Percentiles rank a stretch among this genome's conserved stretches.
Conservation (phyloP, 2,888 invertebrate genomes). For the Masnerella sp. region DNA sequence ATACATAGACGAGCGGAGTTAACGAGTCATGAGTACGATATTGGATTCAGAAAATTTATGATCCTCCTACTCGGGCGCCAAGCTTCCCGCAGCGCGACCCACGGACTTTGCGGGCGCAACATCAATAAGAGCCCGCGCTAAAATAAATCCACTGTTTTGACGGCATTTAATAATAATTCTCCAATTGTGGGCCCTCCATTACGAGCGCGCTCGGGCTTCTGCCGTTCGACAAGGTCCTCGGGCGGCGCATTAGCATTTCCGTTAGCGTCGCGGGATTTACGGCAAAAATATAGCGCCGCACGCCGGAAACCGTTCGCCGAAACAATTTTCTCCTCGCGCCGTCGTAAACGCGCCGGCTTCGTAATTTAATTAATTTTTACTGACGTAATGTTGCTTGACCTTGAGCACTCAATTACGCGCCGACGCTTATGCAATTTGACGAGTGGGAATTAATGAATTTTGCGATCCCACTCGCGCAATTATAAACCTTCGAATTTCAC, state of each 20-base stretch:
- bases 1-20: conserved; percentile 65
- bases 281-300: conserved; percentile 64
- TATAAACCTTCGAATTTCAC: too few relatives aligned
- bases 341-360: conserved; percentile 36
- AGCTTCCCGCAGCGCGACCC: conserved; percentile 68
- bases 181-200: conserved; percentile 66
- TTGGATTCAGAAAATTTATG: conserved; percentile 73
- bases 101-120: conserved; percentile 67
- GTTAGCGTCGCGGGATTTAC: conserved; percentile 61
- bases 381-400: conserved; percentile 33
- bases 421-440: conserved; percentile 10
- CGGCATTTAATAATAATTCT: conserved; percentile 74
- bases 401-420: conserved; percentile 40
- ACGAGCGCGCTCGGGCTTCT: conserved; percentile 63
- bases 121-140: conserved; percentile 72
- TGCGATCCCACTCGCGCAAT: too few relatives aligned
- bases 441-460: conserved; percentile 12
- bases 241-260: conserved; percentile 69
- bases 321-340: conserved; percentile 38
- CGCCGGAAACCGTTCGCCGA: conserved; percentile 34
- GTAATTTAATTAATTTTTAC: conserved; percentile 51
- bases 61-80: conserved; percentile 70
- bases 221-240: conserved; percentile 57
- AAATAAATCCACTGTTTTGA: conserved; percentile 74
- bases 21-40: conserved; percentile 73